Percentiles rank a stretch among this genome's conserved stretches.
These are phyloP conservation scores for Cylloceria caligata DNA, from an alignment of 2,888 invertebrate genomes.

Conservation along the genomic window DNA sequence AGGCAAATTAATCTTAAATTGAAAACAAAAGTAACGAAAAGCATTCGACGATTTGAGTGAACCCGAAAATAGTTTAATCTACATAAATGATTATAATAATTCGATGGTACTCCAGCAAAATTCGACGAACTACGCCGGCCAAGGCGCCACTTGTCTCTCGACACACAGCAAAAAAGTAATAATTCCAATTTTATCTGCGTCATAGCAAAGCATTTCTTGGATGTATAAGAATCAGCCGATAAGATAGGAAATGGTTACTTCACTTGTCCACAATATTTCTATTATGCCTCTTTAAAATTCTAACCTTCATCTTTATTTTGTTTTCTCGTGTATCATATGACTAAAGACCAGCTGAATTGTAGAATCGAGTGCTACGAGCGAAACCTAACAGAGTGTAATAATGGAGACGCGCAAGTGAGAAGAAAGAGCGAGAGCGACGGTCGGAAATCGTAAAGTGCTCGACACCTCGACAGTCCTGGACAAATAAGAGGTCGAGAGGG, in stretches of 20 bases:
- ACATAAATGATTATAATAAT: no score
- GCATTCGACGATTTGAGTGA: no score
- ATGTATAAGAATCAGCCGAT: not conserved
- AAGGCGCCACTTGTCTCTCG: no score
- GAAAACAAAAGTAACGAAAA: no score
- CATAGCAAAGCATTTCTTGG: not conserved
- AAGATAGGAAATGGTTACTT: not conserved
- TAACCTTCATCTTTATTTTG: conserved; percentile 16
- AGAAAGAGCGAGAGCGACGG: conserved; percentile 67
- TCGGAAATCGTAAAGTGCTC: conserved; percentile 84
- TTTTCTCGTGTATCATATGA: conserved; percentile 14
- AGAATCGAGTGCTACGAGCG: conserved; percentile 37
- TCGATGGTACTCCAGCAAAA: no score
- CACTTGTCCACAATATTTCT: conserved; percentile 15
- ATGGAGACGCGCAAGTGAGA: conserved; percentile 31
- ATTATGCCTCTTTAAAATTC: conserved; percentile 30
- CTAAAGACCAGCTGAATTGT: conserved; percentile 57
- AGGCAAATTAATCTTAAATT: no score
- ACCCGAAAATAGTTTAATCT: no score
- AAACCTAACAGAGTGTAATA: conserved; percentile 24
- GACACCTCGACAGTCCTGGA: conserved; percentile 83
- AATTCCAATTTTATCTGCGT: not conserved
- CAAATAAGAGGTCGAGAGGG: conserved; percentile 80
- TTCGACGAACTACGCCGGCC: no score
- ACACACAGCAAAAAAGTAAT: no score